Percentiles rank a stretch among this genome's conserved stretches.
phyloP scores from a whole-genome alignment of 2,888 invertebrate genomes.

The Neoascia interrupta region DNA sequence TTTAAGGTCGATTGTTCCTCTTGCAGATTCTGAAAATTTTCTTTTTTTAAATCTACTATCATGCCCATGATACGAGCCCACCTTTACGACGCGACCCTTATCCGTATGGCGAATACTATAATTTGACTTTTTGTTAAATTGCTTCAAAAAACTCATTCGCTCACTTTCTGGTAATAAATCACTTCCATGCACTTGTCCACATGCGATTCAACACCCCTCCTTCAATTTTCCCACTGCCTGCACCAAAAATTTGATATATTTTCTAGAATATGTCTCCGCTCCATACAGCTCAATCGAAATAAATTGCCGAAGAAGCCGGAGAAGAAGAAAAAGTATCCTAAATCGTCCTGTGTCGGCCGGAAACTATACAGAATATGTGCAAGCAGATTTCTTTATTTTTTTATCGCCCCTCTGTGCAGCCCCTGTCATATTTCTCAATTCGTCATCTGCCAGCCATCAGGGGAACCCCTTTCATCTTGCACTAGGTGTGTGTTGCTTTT shows the following conservation, averaged over 20 bases:
- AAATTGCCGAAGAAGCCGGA: conserved; percentile 35
- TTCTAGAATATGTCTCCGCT: conserved; percentile 56
- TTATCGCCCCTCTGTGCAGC: background rate
- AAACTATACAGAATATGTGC: conserved; percentile 64
- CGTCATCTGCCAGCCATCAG: conserved; percentile 66
- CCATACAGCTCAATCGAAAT: conserved; percentile 55
- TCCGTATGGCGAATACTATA: too few species aligned
- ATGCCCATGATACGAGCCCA: too few species aligned
- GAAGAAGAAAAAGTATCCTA: background rate
- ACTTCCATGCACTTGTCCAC: conserved; percentile 52
- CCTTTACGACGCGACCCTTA: too few species aligned
- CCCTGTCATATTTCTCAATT: conserved; percentile 62
- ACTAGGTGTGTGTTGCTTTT: conserved; percentile 32
- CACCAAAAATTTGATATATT: conserved; percentile 64
- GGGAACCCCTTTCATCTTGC: conserved; percentile 42
- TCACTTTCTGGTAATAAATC: conserved; percentile 41
- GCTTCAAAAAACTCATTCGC: conserved; percentile 6
- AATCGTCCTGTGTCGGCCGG: conserved; percentile 59
- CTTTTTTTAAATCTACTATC: too few species aligned
- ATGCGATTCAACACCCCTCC: conserved; percentile 30
- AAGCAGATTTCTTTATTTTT: conserved; percentile 18
- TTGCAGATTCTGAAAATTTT: too few species aligned
- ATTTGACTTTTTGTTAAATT: conserved; percentile 17
- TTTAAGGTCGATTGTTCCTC: too few species aligned
- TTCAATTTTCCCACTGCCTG: conserved; percentile 57